phyloP scores from a whole-genome alignment of 2,113 vertebrate genomes.

The Apus apus region DNA sequence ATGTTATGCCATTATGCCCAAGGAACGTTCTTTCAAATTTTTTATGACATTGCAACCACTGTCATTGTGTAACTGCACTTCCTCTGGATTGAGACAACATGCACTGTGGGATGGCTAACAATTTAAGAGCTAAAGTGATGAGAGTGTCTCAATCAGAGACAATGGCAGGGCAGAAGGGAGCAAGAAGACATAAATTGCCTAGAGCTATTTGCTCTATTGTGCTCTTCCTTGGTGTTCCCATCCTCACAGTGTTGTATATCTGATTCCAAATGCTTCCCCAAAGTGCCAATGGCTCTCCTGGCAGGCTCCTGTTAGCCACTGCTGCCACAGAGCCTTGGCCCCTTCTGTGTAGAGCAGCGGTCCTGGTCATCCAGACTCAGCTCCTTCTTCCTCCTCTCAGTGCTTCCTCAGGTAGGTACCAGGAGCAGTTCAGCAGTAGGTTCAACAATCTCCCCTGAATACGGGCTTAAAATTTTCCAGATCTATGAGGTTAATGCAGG shows the following conservation, averaged over 20 bases:
- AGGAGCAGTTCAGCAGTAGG: background rate
- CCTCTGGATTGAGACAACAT: background rate
- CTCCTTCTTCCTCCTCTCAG: background rate
- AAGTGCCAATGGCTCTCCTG: background rate
- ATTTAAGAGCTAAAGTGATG: background rate
- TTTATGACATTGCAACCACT: background rate
- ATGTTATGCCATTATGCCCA: background rate
- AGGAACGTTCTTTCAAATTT: background rate
- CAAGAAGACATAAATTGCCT: background rate
- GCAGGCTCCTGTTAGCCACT: background rate
- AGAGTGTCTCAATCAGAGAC: background rate
- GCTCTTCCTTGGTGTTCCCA: background rate
- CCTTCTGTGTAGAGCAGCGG: background rate
- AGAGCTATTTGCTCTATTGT: background rate
- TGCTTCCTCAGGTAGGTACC: background rate
- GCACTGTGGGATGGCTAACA: background rate
- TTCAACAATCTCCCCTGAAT: background rate
- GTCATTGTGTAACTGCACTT: background rate
- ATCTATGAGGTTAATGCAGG: background rate
- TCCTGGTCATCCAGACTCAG: background rate
- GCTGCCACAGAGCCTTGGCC: fast-evolving
- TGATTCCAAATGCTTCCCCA: background rate
- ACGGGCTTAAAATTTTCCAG: background rate
- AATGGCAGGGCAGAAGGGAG: background rate
- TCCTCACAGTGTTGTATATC: background rate